phyloP scores from a whole-genome alignment of 2,113 vertebrate genomes.

The Sisor rabdophorus region DNA sequence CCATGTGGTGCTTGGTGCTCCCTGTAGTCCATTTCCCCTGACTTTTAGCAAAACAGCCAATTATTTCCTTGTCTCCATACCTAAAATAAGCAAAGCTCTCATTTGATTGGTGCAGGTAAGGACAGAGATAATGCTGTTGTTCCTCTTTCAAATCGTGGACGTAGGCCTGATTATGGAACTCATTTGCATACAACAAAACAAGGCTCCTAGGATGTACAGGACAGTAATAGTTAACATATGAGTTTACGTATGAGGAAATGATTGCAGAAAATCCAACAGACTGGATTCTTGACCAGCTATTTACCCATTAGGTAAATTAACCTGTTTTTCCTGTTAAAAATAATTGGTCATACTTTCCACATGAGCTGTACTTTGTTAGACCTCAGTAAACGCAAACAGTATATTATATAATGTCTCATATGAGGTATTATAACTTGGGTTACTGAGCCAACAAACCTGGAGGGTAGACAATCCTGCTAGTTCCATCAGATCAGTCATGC shows the following conservation, averaged over 20 bases:
- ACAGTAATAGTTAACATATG: not conserved
- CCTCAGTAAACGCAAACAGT: not conserved
- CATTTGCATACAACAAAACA: not conserved
- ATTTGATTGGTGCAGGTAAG: constrained; percentile 1
- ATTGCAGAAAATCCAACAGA: not conserved
- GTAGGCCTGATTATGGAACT: not conserved
- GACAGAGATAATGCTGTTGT: not conserved
- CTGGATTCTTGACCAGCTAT: not conserved
- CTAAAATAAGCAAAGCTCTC: not conserved
- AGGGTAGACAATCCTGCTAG: not conserved
- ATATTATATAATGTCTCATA: not conserved
- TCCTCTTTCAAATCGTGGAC: no score
- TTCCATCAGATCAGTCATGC: not conserved
- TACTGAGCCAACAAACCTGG: not conserved
- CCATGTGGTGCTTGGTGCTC: constrained; percentile 22
- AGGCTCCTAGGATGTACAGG: not conserved
- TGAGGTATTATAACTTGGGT: not conserved
- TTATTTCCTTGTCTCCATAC: not conserved
- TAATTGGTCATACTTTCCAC: not conserved
- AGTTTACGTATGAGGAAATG: constrained; percentile 6
- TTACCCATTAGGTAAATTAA: not conserved
- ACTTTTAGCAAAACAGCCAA: not conserved
- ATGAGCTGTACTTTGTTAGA: not conserved
- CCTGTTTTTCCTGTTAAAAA: constrained; percentile 2
- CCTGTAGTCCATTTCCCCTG: not conserved